Evolutionary conservation across 2,888 invertebrate species (phyloP), one percentile per base, ranked within the genome.

Genomic region (Cecidostiba fungosa): DNA sequence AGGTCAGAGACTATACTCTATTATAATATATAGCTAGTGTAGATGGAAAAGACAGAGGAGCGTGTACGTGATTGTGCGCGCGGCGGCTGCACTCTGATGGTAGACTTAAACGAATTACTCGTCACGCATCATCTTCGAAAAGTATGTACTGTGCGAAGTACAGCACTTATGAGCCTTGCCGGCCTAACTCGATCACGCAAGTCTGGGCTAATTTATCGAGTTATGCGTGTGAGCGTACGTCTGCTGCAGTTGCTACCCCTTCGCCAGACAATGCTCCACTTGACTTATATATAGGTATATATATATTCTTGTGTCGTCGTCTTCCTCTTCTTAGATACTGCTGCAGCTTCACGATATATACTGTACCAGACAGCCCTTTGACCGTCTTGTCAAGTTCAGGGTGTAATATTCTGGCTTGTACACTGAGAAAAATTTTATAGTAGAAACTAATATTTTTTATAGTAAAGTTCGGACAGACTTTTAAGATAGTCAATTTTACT

Each of bases 141-240:
- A 85, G 81, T 84, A 74, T 66, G 69, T 70, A 16, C n/a, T n/a
- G n/a, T n/a, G 29, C n/a, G 79, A 12, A 62, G 43, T 54, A 62
- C 47, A 62, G 85, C 82, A 77, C 82, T 82, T 85, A 82, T 73
- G 86, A 70, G 59, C 32, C 47, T n/a, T n/a, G 82, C 66, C n/a
- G 54, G 5, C n/a, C 77, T 86, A 84, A 84, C 81, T 81, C 86
- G 81, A 86, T 86, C 84, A 69, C 62, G 26, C 50, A 19, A 43
- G 36, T 77, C n/a, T 43, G 5, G 66, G 54, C 54, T 86, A 86
- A 81, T 86, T 86, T 69, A 86, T 86, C 77, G 73, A 86, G 72
- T 86, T 86, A 81, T 19, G 39, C 80, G 77, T 19, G 23, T 62
- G 66, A n/a, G 72, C 36, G 39, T 26, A 29, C n/a, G 1, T 5